A percentile compares a stretch with the other conserved stretches of the same genome.
These are phyloP conservation scores for Xenotilapia flavipinnis DNA, from an alignment of 2,113 vertebrate species.

Conservation along the genomic window DNA sequence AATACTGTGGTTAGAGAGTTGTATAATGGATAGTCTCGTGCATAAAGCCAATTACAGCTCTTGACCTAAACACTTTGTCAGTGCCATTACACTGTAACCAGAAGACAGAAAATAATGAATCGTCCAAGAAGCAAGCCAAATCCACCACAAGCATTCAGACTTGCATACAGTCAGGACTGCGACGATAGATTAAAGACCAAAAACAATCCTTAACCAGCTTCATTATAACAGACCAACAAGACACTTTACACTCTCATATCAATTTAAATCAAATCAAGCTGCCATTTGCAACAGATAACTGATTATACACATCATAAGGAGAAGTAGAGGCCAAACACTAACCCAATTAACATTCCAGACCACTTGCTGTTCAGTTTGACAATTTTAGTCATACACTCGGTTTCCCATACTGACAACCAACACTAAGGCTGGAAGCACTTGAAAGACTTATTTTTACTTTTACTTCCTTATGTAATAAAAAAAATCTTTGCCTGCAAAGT, in stretches of 20 bases:
- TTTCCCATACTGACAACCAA: neutral
- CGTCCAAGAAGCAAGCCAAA: neutral
- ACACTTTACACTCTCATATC: neutral
- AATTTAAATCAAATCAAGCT: neutral
- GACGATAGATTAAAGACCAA: neutral
- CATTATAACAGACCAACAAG: neutral
- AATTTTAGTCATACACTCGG: neutral
- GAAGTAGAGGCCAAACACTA: neutral
- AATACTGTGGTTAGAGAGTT: neutral
- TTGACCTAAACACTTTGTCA: constrained; percentile 15
- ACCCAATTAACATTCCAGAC: neutral
- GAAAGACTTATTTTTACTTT: neutral
- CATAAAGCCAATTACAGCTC: constrained; percentile 18
- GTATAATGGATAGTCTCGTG: constrained; percentile 10
- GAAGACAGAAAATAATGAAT: neutral
- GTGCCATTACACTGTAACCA: constrained; percentile 1
- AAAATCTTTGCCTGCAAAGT: neutral
- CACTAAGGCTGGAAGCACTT: neutral
- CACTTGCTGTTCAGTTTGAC: neutral
- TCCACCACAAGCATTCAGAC: neutral
- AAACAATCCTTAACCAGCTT: neutral
- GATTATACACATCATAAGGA: neutral
- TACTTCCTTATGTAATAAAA: neutral
- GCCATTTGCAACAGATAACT: neutral
- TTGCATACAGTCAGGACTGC: neutral